phyloP scores from a whole-genome alignment of 1,140 invertebrate genomes.

The Eriosoma lanigerum region DNA sequence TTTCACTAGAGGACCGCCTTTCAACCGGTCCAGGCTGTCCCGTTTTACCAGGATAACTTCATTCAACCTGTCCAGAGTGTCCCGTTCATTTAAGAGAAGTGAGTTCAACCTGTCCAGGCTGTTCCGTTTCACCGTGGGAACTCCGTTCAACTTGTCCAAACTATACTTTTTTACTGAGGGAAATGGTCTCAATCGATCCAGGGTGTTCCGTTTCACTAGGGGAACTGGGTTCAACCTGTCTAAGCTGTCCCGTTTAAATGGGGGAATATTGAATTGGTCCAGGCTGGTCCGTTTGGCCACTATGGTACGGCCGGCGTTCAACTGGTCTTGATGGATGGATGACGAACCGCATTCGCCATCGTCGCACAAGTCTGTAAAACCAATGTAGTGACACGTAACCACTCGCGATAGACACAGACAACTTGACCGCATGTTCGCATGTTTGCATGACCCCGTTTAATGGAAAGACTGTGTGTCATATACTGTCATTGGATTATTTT shows the following conservation, averaged over 20 bases:
- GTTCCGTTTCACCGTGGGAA: neutral
- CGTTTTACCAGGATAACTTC: neutral
- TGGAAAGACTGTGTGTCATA: too few relatives aligned
- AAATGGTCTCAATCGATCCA: neutral
- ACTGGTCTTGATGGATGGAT: neutral
- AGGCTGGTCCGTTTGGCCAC: neutral
- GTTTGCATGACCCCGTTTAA: neutral
- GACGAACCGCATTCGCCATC: neutral
- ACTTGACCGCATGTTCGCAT: neutral
- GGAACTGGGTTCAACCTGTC: too few relatives aligned
- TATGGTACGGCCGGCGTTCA: neutral
- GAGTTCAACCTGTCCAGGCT: neutral
- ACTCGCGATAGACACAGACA: neutral
- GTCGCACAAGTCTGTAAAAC: slow-evolving; percentile 6
- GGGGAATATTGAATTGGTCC: neutral
- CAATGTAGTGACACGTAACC: neutral
- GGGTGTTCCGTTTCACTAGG: neutral
- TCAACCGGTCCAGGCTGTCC: neutral
- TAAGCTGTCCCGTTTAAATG: too few relatives aligned
- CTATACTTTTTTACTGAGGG: neutral
- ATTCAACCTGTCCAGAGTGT: neutral
- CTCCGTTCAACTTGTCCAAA: neutral
- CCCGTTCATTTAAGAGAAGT: neutral
- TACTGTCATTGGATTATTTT: too few relatives aligned
- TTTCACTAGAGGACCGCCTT: neutral